phyloP scores from a whole-genome alignment of 2,113 vertebrate species.

The Oryzias celebensis region DNA sequence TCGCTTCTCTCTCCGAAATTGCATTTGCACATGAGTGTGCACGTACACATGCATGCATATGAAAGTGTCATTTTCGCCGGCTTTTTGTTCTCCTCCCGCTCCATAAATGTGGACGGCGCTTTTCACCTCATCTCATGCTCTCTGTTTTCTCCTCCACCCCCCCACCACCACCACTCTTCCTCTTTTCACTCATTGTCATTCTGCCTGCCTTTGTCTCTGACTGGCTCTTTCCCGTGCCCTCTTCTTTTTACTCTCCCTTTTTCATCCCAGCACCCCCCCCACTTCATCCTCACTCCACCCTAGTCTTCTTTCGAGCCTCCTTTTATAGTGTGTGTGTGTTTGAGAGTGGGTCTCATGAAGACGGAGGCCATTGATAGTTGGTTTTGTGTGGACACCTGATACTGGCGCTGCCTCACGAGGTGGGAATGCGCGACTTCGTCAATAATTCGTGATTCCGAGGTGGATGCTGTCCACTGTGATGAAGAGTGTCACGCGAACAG shows the following conservation, averaged over 20 bases:
- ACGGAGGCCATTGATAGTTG: conserved; percentile 47
- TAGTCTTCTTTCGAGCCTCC: conserved; percentile 33
- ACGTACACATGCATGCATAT: conserved; percentile 11
- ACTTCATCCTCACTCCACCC: conserved; percentile 22
- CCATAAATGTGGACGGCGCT: conserved; percentile 19
- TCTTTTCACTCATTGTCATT: conserved; percentile 52
- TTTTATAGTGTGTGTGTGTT: conserved; percentile 30
- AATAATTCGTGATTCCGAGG: conserved; percentile 67
- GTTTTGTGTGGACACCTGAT: conserved; percentile 73
- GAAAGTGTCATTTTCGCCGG: conserved; percentile 30
- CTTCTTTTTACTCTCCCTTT: conserved; percentile 42
- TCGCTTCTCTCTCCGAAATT: background rate
- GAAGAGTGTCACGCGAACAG: conserved; percentile 51
- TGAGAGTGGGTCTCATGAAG: conserved; percentile 56
- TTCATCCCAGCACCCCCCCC: conserved; percentile 32
- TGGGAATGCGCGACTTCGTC: conserved; percentile 76
- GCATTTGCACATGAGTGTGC: background rate
- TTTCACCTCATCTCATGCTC: conserved; percentile 39
- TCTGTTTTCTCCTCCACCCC: conserved; percentile 1
- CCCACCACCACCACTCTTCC: conserved; percentile 9
- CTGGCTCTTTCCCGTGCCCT: conserved; percentile 39
- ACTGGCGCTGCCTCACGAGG: conserved; percentile 65
- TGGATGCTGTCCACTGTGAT: conserved; percentile 63
- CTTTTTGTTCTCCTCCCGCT: conserved; percentile 37
- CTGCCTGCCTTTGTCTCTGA: conserved; percentile 49